Conservation (phyloP, 2,888 invertebrate species). For the Nephrotoma flavescens region DNA sequence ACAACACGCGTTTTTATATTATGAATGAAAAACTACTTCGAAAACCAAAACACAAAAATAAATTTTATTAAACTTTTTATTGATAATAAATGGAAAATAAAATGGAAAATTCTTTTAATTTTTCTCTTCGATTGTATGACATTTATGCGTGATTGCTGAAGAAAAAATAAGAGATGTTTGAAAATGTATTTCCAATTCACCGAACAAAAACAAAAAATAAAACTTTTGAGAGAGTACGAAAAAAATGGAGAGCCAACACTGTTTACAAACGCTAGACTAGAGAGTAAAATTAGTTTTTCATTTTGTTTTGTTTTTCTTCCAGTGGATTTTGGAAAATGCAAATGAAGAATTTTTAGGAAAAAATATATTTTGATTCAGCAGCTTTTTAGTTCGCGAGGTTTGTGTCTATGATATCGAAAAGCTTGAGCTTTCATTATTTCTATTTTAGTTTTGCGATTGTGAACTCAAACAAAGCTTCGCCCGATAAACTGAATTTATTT, state of each 20-base stretch:
- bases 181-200: neutral
- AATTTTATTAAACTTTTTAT: neutral
- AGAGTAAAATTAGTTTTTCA: neutral
- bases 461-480: too few species aligned
- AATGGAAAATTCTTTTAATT: neutral
- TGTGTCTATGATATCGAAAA: neutral
- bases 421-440: neutral
- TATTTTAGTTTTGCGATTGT: too few species aligned
- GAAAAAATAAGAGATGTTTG: neutral
- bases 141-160: constrained; percentile 4
- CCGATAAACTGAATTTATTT: too few species aligned
- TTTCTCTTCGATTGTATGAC: neutral
- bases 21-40: neutral
- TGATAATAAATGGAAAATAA: neutral
- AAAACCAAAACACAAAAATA: neutral
- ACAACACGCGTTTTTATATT: neutral
- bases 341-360: neutral
- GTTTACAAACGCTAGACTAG: neutral
- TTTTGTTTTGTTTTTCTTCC: neutral
- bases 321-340: neutral
- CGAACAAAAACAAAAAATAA: neutral
- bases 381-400: neutral
- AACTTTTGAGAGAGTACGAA: neutral
- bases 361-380: neutral
- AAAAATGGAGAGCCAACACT: neutral